Evolutionary conservation across 1,140 invertebrate species (phyloP).

Genomic region (Alviniconcha marisindica): DNA sequence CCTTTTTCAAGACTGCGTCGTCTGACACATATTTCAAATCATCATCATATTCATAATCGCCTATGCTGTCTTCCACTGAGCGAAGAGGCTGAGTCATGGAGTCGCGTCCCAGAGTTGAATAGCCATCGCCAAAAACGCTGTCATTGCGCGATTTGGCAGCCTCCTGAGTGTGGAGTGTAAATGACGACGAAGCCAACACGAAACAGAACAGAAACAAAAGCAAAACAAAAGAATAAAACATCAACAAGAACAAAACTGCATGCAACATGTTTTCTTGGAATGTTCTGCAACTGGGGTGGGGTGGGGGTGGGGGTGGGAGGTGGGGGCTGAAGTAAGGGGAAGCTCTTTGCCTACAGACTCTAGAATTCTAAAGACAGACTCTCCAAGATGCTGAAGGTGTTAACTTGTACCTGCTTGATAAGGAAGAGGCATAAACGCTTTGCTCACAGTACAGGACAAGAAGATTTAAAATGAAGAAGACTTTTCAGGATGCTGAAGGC

Average conservation of each 20-base stretch:
- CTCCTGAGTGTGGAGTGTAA: conserved; percentile 43
- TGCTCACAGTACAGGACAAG: too few relatives aligned
- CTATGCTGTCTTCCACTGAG: conserved; percentile 61
- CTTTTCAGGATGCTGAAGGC: too few relatives aligned
- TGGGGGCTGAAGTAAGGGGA: too few relatives aligned
- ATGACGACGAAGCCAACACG: conserved; percentile 23
- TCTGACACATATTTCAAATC: conserved; percentile 60
- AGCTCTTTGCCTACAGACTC: too few relatives aligned
- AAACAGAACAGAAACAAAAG: conserved; percentile 29
- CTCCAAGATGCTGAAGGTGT: too few relatives aligned
- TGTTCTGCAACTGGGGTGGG: too few relatives aligned
- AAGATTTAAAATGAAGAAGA: too few relatives aligned
- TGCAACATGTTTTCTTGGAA: background rate
- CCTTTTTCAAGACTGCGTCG: conserved; percentile 64
- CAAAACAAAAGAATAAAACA: conserved; percentile 27
- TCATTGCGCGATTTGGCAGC: conserved; percentile 53
- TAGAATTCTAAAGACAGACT: too few relatives aligned
- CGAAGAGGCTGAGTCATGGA: conserved; percentile 53
- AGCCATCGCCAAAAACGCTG: conserved; percentile 59
- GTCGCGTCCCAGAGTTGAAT: conserved; percentile 61
- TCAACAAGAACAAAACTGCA: conserved; percentile 11
- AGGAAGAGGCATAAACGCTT: too few relatives aligned
- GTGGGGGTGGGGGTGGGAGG: too few relatives aligned
- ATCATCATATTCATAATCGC: conserved; percentile 66
- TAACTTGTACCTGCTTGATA: too few relatives aligned